Conservation (phyloP, 2,888 invertebrate species). For the Ethmia dodecea region DNA sequence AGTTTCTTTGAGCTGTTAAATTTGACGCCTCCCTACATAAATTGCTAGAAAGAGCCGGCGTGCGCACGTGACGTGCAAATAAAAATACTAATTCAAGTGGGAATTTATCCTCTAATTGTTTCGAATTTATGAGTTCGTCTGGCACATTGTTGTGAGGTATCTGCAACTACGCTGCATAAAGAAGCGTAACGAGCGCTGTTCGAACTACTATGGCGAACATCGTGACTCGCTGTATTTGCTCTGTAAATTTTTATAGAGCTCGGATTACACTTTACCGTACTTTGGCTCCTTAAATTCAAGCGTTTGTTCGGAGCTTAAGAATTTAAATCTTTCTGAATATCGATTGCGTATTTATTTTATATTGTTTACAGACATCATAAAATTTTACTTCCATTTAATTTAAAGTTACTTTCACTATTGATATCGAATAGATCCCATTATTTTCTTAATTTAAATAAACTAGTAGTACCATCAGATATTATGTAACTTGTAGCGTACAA, state of each 20-base stretch:
- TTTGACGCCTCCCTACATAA: conserved; percentile 63
- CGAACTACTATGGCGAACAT: conserved; percentile 34
- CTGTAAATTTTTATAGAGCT: conserved; percentile 33
- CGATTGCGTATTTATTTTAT: too few relatives aligned
- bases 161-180: conserved; percentile 46
- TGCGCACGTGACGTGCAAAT: conserved; percentile 66
- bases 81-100: conserved; percentile 63
- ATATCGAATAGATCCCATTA: too few relatives aligned
- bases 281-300: conserved; percentile 9
- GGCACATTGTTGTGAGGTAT: conserved; percentile 51
- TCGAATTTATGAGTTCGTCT: conserved; percentile 55
- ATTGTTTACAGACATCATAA: too few relatives aligned
- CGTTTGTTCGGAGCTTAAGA: conserved; percentile 1
- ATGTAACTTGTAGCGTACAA: too few relatives aligned
- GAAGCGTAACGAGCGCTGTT: conserved; percentile 43
- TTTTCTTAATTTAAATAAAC: too few relatives aligned
- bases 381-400: conserved; percentile 3
- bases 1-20: conserved; percentile 60
- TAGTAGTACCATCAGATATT: too few relatives aligned
- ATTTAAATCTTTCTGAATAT: conserved; percentile 7
- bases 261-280: conserved; percentile 25
- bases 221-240: conserved; percentile 48
- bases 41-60: conserved; percentile 47
- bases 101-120: conserved; percentile 69
- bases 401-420: too few relatives aligned